Evolutionary conservation across 2,797 vertebrate species (phyloP).

Genomic region (Hydrocynus forskahlii): DNA sequence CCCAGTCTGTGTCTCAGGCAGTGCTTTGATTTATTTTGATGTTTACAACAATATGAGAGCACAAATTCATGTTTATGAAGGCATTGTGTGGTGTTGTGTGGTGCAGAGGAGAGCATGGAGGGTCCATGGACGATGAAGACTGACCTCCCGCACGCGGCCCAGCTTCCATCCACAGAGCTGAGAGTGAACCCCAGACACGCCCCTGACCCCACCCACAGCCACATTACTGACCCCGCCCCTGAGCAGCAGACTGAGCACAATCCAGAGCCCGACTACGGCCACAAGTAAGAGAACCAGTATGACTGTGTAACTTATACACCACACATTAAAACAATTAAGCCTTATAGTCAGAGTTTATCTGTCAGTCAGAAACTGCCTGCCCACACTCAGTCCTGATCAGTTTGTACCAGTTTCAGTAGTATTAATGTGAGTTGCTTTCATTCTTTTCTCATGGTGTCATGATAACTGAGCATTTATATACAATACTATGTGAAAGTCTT

Average conservation of each 20-base stretch:
- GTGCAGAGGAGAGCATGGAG: conserved; percentile 90
- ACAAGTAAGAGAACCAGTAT: conserved; percentile 83
- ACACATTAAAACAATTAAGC: too few species aligned
- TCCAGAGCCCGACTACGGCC: conserved; percentile 93
- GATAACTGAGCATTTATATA: too few species aligned
- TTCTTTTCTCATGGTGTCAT: too few species aligned
- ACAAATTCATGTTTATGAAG: not conserved
- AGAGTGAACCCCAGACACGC: conserved; percentile 84
- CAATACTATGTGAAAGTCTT: too few species aligned
- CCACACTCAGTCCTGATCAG: not conserved
- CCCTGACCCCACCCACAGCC: conserved; percentile 93
- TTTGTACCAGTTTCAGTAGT: not conserved
- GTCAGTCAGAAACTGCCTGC: not conserved
- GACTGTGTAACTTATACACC: not conserved
- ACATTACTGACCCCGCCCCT: conserved; percentile 89
- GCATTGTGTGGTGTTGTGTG: conserved; percentile 45
- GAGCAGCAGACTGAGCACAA: conserved; percentile 94
- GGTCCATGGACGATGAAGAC: conserved; percentile 92
- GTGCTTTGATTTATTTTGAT: too few species aligned
- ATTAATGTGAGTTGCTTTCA: too few species aligned
- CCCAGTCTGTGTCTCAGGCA: too few species aligned
- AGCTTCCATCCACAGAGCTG: not conserved
- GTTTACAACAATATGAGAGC: not conserved
- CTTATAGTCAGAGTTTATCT: too few species aligned
- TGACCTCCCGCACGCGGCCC: conserved; percentile 90